Evolutionary conservation across 2,113 vertebrate genomes (phyloP), one percentile per base, ranked within the genome.

Genomic region (Tetraodon nigroviridis): DNA sequence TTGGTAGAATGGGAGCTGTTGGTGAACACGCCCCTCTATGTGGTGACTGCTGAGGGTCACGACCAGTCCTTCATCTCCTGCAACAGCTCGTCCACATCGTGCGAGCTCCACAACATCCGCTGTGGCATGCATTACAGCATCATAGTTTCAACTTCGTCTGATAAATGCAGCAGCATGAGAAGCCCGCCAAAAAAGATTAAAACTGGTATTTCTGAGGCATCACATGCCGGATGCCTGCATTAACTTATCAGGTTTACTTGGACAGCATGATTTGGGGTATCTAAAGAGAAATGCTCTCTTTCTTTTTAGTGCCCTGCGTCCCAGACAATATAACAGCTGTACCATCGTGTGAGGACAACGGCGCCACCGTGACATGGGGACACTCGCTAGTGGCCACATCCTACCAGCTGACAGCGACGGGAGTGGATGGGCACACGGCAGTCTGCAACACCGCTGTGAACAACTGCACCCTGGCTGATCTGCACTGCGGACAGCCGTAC

Each of bases 111-210:
- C 0, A 64, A 55, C 0, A 48, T 62, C 1, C 62, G 18, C 19
- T 92, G 92, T 22, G 89, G 79, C 54, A 84, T 71, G 61, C 58
- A 72, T 5, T 93, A 93, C 58, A 87, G 65, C 44, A 21, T 91
- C 69, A 88, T 89, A 3, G 84, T 93, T 3, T 86, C 88, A 1
- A 64, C 86, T 10, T 82, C 86, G 16, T 90, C 90, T 3, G 73
- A 88, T 68, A 89, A 86, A 66, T 92, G 91, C 84, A 88, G 73
- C 82, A 90, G 83, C 75, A 67, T 89, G 41, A 79, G 89, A 27
- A 93, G 90, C 56, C 70, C 84, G 2, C 82, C 89, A 0, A 67
- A 63, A 29, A 84, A 79, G 71, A 70, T 91, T 15, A 50, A 64
- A 47, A 90, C 90, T 64, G 88, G 92, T 92, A 76, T 32, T 60